Evolutionary conservation across 1,140 invertebrate species (phyloP).

Genomic region (Heliothis virescens): DNA sequence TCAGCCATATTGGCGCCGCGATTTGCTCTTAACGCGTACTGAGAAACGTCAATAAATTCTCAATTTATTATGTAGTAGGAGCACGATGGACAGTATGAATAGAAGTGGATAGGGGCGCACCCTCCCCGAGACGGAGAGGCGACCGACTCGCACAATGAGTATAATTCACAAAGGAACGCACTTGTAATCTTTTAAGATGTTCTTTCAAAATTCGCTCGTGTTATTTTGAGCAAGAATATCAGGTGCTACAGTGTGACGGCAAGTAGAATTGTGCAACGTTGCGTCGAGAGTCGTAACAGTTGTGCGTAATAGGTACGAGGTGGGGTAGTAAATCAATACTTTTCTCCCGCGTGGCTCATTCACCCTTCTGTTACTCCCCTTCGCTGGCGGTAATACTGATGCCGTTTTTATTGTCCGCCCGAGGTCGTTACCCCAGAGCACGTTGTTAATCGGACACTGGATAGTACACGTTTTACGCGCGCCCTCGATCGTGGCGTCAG

Average conservation of each 20-base stretch:
- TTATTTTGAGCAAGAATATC: conserved; percentile 1
- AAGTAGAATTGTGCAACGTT: not conserved
- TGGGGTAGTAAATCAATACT: conserved; percentile 13
- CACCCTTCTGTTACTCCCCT: conserved; percentile 22
- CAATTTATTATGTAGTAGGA: conserved; percentile 13
- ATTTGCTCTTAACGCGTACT: conserved; percentile 7
- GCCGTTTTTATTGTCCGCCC: conserved; percentile 18
- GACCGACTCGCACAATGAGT: conserved; percentile 4
- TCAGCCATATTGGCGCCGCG: not conserved
- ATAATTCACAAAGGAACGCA: conserved; percentile 5
- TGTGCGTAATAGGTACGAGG: not conserved
- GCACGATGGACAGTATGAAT: not conserved
- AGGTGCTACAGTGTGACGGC: not conserved
- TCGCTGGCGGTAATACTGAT: conserved; percentile 10
- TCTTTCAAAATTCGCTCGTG: not conserved
- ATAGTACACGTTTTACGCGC: conserved; percentile 7
- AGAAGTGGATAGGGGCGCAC: conserved; percentile 17
- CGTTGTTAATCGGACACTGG: conserved; percentile 23
- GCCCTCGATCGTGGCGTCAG: not conserved
- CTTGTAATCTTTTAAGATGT: conserved; percentile 25
- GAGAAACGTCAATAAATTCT: conserved; percentile 14
- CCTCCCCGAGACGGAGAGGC: not conserved
- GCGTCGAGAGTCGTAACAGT: not conserved
- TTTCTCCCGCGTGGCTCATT: conserved; percentile 22
- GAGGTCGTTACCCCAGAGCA: conserved; percentile 1